phyloP scores from a whole-genome alignment of 1,140 invertebrate species.

The Rhynchophorus ferrugineus region DNA sequence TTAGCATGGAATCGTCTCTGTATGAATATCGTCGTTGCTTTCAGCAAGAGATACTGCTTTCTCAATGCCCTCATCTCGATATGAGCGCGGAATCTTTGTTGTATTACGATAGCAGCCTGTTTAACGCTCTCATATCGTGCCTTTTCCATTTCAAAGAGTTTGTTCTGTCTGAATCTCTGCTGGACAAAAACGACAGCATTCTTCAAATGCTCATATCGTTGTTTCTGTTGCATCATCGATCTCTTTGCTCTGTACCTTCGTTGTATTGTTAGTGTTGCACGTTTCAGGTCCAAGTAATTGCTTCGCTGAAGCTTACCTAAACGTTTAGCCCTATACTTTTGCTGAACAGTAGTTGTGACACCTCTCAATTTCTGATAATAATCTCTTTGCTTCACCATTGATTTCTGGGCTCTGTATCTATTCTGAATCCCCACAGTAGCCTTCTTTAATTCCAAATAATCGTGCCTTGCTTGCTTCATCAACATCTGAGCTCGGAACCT shows the following conservation, averaged over 20 bases:
- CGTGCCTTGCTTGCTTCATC: constrained; percentile 31
- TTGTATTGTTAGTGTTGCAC: constrained; percentile 32
- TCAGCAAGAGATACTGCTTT: constrained; percentile 28
- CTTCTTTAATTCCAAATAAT: constrained; percentile 35
- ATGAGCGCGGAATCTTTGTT: constrained; percentile 40
- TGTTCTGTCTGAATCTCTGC: constrained; percentile 2
- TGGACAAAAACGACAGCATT: constrained; percentile 7
- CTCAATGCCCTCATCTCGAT: constrained; percentile 36
- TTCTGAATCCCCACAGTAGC: constrained; percentile 34
- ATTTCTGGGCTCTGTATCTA: constrained; percentile 24
- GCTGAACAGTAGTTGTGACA: constrained; percentile 31
- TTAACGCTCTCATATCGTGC: constrained; percentile 33
- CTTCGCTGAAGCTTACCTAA: constrained; percentile 36
- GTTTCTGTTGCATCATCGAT: constrained; percentile 27
- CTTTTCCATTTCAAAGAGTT: constrained; percentile 17
- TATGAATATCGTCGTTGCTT: constrained; percentile 9
- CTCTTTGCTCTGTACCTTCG: constrained; percentile 35
- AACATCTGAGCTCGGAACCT: constrained; percentile 40
- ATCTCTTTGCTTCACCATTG: constrained; percentile 1
- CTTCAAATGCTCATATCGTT: constrained; percentile 1
- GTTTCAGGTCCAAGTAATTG: constrained; percentile 31
- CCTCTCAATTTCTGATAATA: constrained; percentile 20
- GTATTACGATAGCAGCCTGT: constrained; percentile 26
- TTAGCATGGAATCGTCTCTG: constrained; percentile 38
- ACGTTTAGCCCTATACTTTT: constrained; percentile 30